Evolutionary conservation across 2,888 invertebrate species (phyloP).

Genomic region (Mylabris sibirica): DNA sequence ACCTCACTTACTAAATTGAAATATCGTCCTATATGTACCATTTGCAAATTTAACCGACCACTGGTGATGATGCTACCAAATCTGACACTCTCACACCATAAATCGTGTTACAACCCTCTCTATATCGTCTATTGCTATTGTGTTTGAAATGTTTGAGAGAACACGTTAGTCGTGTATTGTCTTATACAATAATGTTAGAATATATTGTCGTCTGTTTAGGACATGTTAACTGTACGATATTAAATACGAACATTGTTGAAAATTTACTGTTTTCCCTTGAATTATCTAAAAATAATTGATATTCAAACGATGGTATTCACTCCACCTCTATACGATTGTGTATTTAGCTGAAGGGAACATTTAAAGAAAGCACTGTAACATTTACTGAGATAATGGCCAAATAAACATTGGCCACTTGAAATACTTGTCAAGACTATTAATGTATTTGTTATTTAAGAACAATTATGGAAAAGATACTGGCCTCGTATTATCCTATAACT

Average conservation of each 20-base stretch:
- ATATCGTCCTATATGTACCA: not conserved
- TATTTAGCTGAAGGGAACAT: slow-evolving; percentile 29
- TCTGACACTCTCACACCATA: slow-evolving; percentile 28
- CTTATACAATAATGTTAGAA: slow-evolving; percentile 49
- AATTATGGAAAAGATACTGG: slow-evolving; percentile 12
- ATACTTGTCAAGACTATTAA: slow-evolving; percentile 19
- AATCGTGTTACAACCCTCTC: slow-evolving; percentile 41
- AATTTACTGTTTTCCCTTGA: not conserved
- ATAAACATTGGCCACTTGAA: slow-evolving; percentile 51
- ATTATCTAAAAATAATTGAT: not conserved
- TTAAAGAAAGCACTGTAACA: slow-evolving; percentile 47
- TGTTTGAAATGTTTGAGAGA: slow-evolving; percentile 39
- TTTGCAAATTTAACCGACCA: not conserved
- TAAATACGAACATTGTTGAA: slow-evolving; percentile 19
- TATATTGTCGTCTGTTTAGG: slow-evolving; percentile 53
- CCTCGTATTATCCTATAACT: not conserved
- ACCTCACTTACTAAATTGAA: not conserved
- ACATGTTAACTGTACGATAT: slow-evolving; percentile 54
- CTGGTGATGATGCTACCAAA: not conserved
- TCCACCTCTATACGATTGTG: not conserved
- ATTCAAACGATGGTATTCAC: not conserved
- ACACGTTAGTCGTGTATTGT: slow-evolving; percentile 46
- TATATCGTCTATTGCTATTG: slow-evolving; percentile 43
- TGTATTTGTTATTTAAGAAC: slow-evolving; percentile 13
- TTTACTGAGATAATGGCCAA: slow-evolving; percentile 55